These are phyloP conservation scores for Chironomus tepperi DNA, from an alignment of 1,140 invertebrate genomes.

Conservation along the genomic window DNA sequence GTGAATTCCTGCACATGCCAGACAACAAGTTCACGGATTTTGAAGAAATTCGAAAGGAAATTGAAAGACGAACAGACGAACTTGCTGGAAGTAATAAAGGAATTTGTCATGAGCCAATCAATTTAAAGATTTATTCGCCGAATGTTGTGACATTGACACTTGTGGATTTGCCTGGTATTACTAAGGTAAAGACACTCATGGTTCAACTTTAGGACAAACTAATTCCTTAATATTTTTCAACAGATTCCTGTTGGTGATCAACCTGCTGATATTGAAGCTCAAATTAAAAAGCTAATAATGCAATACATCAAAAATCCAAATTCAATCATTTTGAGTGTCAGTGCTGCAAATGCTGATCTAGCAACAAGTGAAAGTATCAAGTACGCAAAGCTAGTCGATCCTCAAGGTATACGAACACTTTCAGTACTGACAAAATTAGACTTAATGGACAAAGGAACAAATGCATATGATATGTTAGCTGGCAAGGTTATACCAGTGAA, in stretches of 20 bases:
- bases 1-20: not conserved
- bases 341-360: conserved; percentile 57
- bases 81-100: conserved; percentile 51
- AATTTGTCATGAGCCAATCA: conserved; percentile 44
- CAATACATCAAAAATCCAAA: conserved; percentile 46
- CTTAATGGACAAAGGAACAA: conserved; percentile 67
- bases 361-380: conserved; percentile 56
- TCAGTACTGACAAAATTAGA: conserved; percentile 69
- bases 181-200: conserved; percentile 36
- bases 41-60: conserved; percentile 53
- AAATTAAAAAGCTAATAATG: conserved; percentile 50
- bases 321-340: conserved; percentile 47
- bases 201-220: too few species aligned
- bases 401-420: conserved; percentile 54
- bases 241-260: conserved; percentile 48
- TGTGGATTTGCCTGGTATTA: conserved; percentile 52
- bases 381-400: conserved; percentile 53
- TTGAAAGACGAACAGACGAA: conserved; percentile 70
- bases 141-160: conserved; percentile 44
- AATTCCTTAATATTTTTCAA: too few species aligned
- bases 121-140: conserved; percentile 70
- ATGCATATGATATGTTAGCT: conserved; percentile 62
- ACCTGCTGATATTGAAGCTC: conserved; percentile 49
- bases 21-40: conserved; percentile 4
- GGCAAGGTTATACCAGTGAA: conserved; percentile 65